Conservation (phyloP, 2,888 invertebrate genomes). For the Drosophila colorata region DNA sequence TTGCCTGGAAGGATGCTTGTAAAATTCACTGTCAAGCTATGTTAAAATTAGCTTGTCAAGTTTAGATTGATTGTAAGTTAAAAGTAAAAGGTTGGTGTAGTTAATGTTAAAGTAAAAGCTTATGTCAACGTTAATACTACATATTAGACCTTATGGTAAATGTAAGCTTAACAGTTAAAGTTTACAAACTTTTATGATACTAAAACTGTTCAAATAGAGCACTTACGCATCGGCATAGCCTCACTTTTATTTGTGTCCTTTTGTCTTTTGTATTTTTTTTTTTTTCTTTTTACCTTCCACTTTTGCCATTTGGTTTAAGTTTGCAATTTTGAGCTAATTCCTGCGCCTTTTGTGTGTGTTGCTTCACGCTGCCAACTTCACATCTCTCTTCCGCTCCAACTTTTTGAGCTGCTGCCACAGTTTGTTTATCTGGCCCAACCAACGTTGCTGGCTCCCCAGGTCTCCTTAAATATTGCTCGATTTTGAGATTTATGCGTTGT, state of each 20-base stretch:
- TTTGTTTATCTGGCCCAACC: slow-evolving; percentile 27
- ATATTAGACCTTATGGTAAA: too few relatives aligned
- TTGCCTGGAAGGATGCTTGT: background rate
- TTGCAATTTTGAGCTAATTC: slow-evolving; percentile 79
- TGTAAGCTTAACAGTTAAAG: too few relatives aligned
- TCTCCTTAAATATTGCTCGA: slow-evolving; percentile 55
- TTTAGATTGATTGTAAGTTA: too few relatives aligned
- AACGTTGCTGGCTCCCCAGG: slow-evolving; percentile 28
- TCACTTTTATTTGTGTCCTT: slow-evolving; percentile 1
- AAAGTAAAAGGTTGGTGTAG: too few relatives aligned
- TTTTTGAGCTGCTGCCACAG: background rate
- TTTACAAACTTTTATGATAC: too few relatives aligned
- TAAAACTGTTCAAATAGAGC: background rate
- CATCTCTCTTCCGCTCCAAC: background rate
- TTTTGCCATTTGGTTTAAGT: slow-evolving; percentile 56
- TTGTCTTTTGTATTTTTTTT: slow-evolving; percentile 2
- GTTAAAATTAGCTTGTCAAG: too few relatives aligned
- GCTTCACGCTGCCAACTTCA: slow-evolving; percentile 5
- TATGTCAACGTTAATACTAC: background rate
- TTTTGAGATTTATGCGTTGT: slow-evolving; percentile 70
- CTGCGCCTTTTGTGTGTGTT: slow-evolving; percentile 47
- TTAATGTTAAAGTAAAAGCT: background rate
- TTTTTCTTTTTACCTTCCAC: slow-evolving; percentile 7
- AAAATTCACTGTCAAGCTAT: background rate
- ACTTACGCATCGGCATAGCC: background rate